phyloP scores from a whole-genome alignment of 2,888 invertebrate genomes.

The Nipponacmea schrenckii region DNA sequence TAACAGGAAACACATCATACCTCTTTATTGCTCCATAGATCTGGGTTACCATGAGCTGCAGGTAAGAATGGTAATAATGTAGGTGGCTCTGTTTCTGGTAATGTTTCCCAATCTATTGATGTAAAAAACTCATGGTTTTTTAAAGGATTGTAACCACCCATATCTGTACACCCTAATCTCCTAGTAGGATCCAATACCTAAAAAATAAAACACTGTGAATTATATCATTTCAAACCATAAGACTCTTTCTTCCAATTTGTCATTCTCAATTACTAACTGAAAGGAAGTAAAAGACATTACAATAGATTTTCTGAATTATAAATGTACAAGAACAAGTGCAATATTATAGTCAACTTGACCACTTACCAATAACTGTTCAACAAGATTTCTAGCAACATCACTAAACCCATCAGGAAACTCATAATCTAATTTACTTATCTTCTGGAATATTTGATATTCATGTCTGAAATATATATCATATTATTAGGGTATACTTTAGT shows the following conservation, averaged over 20 bases:
- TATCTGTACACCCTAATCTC: slow-evolving; percentile 79
- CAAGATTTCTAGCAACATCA: slow-evolving; percentile 85
- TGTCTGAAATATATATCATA: slow-evolving; percentile 72
- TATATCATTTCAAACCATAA: neutral
- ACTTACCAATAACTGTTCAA: slow-evolving; percentile 81
- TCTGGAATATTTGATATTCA: slow-evolving; percentile 96
- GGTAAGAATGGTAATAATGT: slow-evolving; percentile 75
- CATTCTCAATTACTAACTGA: too few relatives aligned
- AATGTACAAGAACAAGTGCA: too few relatives aligned
- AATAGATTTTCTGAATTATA: too few relatives aligned
- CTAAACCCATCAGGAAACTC: slow-evolving; percentile 93
- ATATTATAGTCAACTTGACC: neutral
- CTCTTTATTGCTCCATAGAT: slow-evolving; percentile 75
- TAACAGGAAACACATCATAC: slow-evolving; percentile 24
- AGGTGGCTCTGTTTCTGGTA: slow-evolving; percentile 83
- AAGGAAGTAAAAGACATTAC: too few relatives aligned
- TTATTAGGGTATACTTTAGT: too few relatives aligned
- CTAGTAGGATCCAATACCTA: slow-evolving; percentile 79
- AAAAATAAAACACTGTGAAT: too few relatives aligned
- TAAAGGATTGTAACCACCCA: slow-evolving; percentile 81
- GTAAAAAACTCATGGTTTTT: slow-evolving; percentile 88
- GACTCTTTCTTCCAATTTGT: too few relatives aligned
- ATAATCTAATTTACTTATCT: slow-evolving; percentile 89
- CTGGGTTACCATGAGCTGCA: slow-evolving; percentile 75
- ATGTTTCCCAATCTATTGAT: slow-evolving; percentile 83